Percentiles rank a stretch among this genome's conserved stretches.
phyloP scores from a whole-genome alignment of 1,140 invertebrate species.

The Bicyclus anynana region DNA sequence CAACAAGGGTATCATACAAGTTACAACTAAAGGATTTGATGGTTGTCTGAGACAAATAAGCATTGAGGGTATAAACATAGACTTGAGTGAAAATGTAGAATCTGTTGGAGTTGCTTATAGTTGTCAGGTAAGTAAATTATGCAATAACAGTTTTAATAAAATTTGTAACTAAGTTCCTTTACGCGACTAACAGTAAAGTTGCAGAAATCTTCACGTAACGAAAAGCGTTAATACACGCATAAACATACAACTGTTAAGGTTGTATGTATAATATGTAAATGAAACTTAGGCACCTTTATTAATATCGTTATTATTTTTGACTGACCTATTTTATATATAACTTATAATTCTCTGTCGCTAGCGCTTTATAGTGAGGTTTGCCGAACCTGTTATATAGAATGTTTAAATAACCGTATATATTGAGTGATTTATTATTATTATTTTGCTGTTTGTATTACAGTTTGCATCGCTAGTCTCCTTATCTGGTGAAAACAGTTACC shows the following conservation, averaged over 20 bases:
- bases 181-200: too few species aligned
- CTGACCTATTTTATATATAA: too few species aligned
- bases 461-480: constrained; percentile 79
- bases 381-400: too few species aligned
- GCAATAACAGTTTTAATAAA: too few species aligned
- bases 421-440: background rate
- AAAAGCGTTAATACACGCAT: too few species aligned
- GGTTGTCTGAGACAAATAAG: constrained; percentile 94
- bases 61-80: constrained; percentile 85
- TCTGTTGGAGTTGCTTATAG: constrained; percentile 89
- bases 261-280: background rate
- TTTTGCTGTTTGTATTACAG: constrained; percentile 32
- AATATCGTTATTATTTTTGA: too few species aligned
- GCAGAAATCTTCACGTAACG: too few species aligned
- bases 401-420: too few species aligned
- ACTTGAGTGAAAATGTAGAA: constrained; percentile 87
- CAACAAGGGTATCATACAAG: constrained; percentile 81
- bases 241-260: constrained; percentile 2
- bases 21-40: constrained; percentile 89
- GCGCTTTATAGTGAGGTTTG: too few species aligned
- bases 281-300: background rate
- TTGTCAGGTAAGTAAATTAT: constrained; percentile 91
- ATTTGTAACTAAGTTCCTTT: too few species aligned
- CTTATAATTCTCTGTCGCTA: too few species aligned
- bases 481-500: constrained; percentile 80